Base-by-base conservation (phyloP, 2,797 vertebrate species). In the Lates japonicus region DNA sequence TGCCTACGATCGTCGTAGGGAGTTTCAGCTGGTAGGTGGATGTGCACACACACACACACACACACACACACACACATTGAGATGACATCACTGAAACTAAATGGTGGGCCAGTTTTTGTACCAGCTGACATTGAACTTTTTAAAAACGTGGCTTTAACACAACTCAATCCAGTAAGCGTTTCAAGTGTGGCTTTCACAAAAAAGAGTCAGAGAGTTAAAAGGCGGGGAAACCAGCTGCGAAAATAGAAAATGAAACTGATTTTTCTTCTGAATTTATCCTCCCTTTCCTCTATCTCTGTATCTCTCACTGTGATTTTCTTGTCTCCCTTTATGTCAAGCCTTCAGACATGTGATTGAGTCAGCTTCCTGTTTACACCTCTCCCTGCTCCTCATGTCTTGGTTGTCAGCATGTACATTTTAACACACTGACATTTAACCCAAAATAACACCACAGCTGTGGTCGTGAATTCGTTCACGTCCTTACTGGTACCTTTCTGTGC, bases 1-100 rank as follows among this genome's bases (percentile, higher is more conserved):
- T 7, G 98, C 98, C 0, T 99, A 97, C 0, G 98, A 99, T 86
- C 93, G 98, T n/a, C 97, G 98, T 82, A 91, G 98, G 78, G 98
- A 99, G 88, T 99, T 99, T 91, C 98, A 99, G 76, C 93, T 99
- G 97, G 98, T 99, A 94, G 95, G 94, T 91, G 46, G 65, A 70
- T 11, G 42, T 3, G 46, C 42, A 33, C 20, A 41, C 35, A 62
- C 33, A 33, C 0, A 20, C 9, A 59, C n/a, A 22, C 3, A 73
- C 62, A 19, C 31, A 17, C 22, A 29, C 12, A 44, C 22, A 7
- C 14, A 57, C 54, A 57, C 16, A 31, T 31, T 17, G 35, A 64
- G 31, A 16, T 13, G 46, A 54, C 17, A 16, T 8, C 0, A 33
- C 16, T 16, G 63, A 44, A 37, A 73, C 20, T 67, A 70, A 44